These are phyloP conservation scores for Lithosia quadra DNA, from an alignment of 2,888 invertebrate genomes.

Conservation along the genomic window DNA sequence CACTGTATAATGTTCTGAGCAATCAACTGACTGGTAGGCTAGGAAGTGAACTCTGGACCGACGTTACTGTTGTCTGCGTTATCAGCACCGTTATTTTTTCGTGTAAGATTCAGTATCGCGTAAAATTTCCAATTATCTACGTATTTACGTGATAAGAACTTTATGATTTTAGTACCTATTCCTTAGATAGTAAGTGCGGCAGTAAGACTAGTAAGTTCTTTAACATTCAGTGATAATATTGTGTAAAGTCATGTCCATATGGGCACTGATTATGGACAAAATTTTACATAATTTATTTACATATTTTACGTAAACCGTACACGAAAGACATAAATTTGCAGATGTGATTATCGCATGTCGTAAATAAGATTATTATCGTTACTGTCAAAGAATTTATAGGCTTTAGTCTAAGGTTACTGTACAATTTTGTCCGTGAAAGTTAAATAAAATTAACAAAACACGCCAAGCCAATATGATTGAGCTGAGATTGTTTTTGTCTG, in stretches of 20 bases:
- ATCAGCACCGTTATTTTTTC: background rate
- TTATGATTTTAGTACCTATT: background rate
- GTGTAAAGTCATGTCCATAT: background rate
- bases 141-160: background rate
- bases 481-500: too few relatives aligned
- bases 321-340: too few relatives aligned
- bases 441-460: too few relatives aligned
- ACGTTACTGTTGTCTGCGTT: background rate
- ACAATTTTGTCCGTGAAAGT: too few relatives aligned
- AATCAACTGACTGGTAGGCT: background rate
- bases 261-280: background rate
- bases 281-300: conserved; percentile 1
- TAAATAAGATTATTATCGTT: too few relatives aligned
- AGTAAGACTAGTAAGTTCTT: background rate
- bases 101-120: background rate
- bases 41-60: background rate
- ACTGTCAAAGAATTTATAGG: too few relatives aligned
- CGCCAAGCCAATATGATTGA: too few relatives aligned
- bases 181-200: background rate
- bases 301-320: background rate
- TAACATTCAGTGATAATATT: background rate
- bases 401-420: too few relatives aligned
- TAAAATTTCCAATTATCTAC: background rate
- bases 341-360: background rate
- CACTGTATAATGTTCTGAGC: background rate